Evolutionary conservation across 2,797 vertebrate species (phyloP), one percentile per base, ranked within the genome.

Genomic region (Valencia hispanica): DNA sequence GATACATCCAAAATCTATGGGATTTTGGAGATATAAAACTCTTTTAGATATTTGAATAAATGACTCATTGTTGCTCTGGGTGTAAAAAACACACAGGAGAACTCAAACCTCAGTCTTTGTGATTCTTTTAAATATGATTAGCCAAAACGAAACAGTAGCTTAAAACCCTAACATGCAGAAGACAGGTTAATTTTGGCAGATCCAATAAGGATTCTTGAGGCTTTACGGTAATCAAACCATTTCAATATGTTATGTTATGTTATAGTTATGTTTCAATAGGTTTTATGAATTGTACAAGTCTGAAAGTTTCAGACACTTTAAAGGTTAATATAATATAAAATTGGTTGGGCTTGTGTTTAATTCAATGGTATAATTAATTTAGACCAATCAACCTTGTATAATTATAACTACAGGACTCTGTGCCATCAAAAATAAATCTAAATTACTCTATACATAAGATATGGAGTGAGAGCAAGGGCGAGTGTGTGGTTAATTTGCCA

Each of bases 311-410:
- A 74, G 45, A 39, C 12, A 32, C 25, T 68, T 75, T 50, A 20
- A 50, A 50, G 20, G 17, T 71, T 57, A 80, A 65, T 43, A 69
- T 68, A 76, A 75, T 48, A 78, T 32, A 48, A 72, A 57, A 53
- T 36, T 53, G 45, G 22, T 50, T 78, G 43, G 65, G 68, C 59
- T 22, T 83, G 18, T 73, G 63, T 41, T n/a, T 68, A 34, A 73
- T 41, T 72, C 11, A 78, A 36, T 82, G 76, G 81, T 57, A 84
- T 70, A 22, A 25, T 77, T 47, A 66, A 70, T 79, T 79, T 75
- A 2, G 72, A 84, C 72, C 89, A 86, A 88, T 84, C 59, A 74
- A 43, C n/a, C 74, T 34, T 81, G 34, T 89, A 77, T 80, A 57
- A 79, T 85, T 57, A 61, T 45, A 75, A 72, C 68, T 78, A 74